phyloP scores from a whole-genome alignment of 2,113 vertebrate genomes.

The Octodon degus region DNA sequence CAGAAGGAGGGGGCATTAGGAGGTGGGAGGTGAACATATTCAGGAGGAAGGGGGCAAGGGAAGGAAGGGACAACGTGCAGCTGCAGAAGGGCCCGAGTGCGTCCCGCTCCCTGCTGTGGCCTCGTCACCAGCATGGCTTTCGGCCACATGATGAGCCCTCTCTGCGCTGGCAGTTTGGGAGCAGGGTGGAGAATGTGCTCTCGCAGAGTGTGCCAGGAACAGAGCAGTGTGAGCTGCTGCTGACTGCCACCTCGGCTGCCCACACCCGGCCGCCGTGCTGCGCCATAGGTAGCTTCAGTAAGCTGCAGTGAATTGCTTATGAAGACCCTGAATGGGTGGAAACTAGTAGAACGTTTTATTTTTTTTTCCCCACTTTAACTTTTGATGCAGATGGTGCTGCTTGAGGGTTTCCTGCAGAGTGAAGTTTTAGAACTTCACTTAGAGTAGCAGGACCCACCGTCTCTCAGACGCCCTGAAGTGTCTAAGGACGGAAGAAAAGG shows the following conservation, averaged over 20 bases:
- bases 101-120: not conserved
- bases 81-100: too few relatives aligned
- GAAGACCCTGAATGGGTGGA: not conserved
- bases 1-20: not conserved
- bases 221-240: not conserved
- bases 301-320: not conserved
- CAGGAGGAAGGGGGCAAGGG: not conserved
- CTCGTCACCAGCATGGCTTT: not conserved
- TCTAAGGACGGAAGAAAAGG: not conserved
- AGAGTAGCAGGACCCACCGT: not conserved
- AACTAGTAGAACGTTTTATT: not conserved
- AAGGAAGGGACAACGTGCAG: not conserved
- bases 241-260: not conserved
- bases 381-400: not conserved
- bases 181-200: not conserved
- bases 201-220: accelerated
- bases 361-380: not conserved
- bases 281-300: not conserved
- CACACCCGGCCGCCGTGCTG: not conserved
- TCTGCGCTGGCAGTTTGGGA: not conserved
- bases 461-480: not conserved
- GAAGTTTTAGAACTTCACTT: not conserved
- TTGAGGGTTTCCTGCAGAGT: not conserved
- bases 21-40: not conserved
- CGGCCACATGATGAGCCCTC: too few relatives aligned